Percentiles rank a stretch among this genome's conserved stretches.
Conservation (phyloP, 2,113 vertebrate species). For the Indicator indicator region DNA sequence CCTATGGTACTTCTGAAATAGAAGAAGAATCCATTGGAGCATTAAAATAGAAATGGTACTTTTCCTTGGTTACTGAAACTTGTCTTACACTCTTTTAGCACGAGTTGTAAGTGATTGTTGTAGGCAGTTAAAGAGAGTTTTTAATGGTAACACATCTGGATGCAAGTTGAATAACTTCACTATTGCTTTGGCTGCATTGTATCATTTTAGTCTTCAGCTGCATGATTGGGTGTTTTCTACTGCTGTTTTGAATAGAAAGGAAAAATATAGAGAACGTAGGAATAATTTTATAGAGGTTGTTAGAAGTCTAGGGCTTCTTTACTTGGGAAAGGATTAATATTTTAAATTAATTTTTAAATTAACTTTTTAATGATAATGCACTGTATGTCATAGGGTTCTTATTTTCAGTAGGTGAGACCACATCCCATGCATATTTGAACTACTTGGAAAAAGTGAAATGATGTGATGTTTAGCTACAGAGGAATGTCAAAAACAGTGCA, state of each 20-base stretch:
- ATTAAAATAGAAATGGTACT: neutral
- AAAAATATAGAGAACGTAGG: neutral
- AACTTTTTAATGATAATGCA: neutral
- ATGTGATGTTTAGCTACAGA: constrained; percentile 68
- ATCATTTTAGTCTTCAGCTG: neutral
- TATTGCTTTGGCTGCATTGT: neutral
- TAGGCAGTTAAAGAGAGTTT: neutral
- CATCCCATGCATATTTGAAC: neutral
- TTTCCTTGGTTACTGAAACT: neutral
- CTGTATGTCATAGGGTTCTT: neutral
- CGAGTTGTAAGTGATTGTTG: neutral
- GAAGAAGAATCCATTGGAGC: neutral
- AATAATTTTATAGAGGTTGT: neutral
- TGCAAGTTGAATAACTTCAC: neutral
- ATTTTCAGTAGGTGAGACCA: neutral
- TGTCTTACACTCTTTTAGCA: neutral
- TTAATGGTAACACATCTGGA: neutral
- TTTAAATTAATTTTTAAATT: neutral
- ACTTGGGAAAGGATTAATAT: neutral
- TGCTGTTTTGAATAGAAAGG: neutral
- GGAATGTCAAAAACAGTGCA: constrained; percentile 68
- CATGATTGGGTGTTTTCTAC: neutral
- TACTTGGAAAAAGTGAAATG: constrained; percentile 48
- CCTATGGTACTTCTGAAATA: neutral
- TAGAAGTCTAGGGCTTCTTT: neutral